Evolutionary conservation across 2,113 vertebrate genomes (phyloP), one percentile per base, ranked within the genome.

Genomic region (Nothoprocta perdicaria): DNA sequence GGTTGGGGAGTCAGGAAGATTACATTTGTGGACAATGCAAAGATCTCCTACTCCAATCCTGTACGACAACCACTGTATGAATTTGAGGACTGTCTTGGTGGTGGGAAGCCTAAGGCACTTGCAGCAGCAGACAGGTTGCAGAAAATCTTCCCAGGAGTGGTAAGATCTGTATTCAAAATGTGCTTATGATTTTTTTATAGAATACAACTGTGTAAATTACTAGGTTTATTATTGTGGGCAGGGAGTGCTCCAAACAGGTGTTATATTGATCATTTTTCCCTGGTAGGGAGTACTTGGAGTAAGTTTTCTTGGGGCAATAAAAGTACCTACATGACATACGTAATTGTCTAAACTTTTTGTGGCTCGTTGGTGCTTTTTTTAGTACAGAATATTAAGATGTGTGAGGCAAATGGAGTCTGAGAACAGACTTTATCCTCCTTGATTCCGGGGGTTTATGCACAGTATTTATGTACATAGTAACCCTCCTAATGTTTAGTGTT

Each of bases 81-180:
- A 85, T 99, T 99, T 62, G 99, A 99, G 93, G 99, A 99, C 83
- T 99, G 99, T 94, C 98, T 99, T 2, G 96, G 83, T 1, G 98
- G 99, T 52, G 99, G 99, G 17, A 99, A 98, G 83, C 96, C 98
- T 29, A 99, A 99, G 94, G 99, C 99, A 31, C 89, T 97, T 69
- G 99, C 99, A 38, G 99, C 99, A 50, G 99, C 98, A 13, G 98
- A 99, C 9, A 98, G 98, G 66, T 98, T 99, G 11, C 97, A 96
- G 95, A 99, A 98, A 96, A 99, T 99, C 95, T 99, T 99, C 90
- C 99, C 99, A 6, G 99, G 99, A 90, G 99, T 99, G 98, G 99
- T 99, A 96, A 91, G 98, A 94, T 43, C 55, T 53, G 55, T 35
- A 57, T 81, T 81, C 65, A 21, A 72, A 48, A 29, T n/a, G n/a